Base-by-base conservation (phyloP, 2,797 vertebrate genomes). In the Danio choprae region DNA sequence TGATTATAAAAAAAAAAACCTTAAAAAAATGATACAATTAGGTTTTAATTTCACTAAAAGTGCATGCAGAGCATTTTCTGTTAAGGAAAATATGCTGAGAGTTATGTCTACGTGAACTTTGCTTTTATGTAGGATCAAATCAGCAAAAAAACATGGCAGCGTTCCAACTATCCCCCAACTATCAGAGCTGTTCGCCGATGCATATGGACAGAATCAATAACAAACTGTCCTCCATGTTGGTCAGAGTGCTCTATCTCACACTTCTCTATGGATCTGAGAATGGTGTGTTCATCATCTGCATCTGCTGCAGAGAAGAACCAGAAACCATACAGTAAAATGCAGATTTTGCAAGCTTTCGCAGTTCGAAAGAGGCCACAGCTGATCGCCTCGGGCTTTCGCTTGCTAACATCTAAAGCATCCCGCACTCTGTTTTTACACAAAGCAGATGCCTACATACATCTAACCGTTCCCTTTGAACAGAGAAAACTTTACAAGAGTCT, bases 401-500 rank as follows among this genome's bases (percentile, higher is more conserved):
- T 63, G 11, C 15, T 56, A 80, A 73, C 69, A 72, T 73, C 48
- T 73, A 65, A 80, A 80, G 22, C 68, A 73, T 65, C 60, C 48
- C 12, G 16, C 60, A 15, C 18, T 51, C 56, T 53, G 75, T 63
- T 80, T 73, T 80, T 80, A 73, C 69, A 73, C 69, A 73, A 80
- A 73, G 77, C 77, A 80, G 77, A 80, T 80, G 77, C 59, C n/a
- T 53, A 72, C 48, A 65, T 68, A 44, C 56, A 63, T 64, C 50
- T 64, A 56, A 56, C 69, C n/a, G 38, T 58, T 16, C 59, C 69
- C 50, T 80, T 80, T 80, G 60, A 80, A 73, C 20, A 22, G 16
- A 18, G 13, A 76, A 76, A 82, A 55, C 70, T 84, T 80, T 73
- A 71, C 68, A 71, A 76, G 84, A 80, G 83, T 67, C 75, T 80